Evolutionary conservation across 2,797 vertebrate genomes (phyloP).

Genomic region (Lacerta agilis): DNA sequence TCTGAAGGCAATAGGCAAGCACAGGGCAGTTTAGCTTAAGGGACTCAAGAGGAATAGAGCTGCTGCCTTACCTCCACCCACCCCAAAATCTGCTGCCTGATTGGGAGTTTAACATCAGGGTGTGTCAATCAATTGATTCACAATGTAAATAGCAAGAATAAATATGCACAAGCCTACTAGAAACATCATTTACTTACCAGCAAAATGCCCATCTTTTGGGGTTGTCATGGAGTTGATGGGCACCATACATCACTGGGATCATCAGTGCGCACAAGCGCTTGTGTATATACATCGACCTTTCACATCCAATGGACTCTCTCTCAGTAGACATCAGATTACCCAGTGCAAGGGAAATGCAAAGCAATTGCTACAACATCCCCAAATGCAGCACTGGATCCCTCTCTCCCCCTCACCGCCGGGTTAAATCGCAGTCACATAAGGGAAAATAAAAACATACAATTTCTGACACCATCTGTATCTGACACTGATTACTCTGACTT

Average conservation of each 20-base stretch:
- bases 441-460: not conserved
- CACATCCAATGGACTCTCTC: not conserved
- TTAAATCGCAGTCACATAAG: not conserved
- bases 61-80: too few relatives aligned
- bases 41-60: too few relatives aligned
- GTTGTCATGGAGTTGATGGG: not conserved
- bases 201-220: not conserved
- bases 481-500: not conserved
- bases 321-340: too few relatives aligned
- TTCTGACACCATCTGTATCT: not conserved
- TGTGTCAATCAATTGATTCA: not conserved
- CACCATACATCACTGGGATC: not conserved
- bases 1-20: too few relatives aligned
- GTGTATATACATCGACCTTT: not conserved
- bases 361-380: not conserved
- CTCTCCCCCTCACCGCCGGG: not conserved
- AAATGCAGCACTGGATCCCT: not conserved
- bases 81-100: too few relatives aligned
- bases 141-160: not conserved
- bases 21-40: too few relatives aligned
- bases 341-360: not conserved
- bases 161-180: not conserved
- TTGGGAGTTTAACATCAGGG: not conserved
- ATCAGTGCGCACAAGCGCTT: not conserved
- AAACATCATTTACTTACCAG: not conserved